Percentiles rank a stretch among this genome's conserved stretches.
phyloP scores from a whole-genome alignment of 2,113 vertebrate species.

The Ameiurus melas region DNA sequence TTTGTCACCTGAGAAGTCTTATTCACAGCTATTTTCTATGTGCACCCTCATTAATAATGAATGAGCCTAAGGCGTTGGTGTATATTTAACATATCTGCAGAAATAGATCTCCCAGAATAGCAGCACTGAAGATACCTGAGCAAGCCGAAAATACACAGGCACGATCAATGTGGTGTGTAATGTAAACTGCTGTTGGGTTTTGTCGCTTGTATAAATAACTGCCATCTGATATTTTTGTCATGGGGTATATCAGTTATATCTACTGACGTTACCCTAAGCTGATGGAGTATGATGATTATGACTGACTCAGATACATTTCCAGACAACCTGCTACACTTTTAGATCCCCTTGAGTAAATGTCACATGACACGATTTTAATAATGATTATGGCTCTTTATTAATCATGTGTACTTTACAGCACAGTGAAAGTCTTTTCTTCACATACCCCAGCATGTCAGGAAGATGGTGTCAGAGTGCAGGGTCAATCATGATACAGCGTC shows the following conservation, averaged over 20 bases:
- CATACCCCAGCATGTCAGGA: no score
- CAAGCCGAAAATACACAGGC: conserved; percentile 63
- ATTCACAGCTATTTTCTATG: conserved; percentile 54
- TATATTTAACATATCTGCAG: conserved; percentile 68
- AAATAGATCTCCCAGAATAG: conserved; percentile 72
- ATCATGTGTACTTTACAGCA: no score
- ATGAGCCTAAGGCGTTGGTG: conserved; percentile 55
- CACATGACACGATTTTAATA: conserved; percentile 3
- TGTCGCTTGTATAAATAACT: conserved; percentile 66
- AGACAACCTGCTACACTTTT: conserved; percentile 20
- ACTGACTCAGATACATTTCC: not conserved
- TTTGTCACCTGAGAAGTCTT: conserved; percentile 41
- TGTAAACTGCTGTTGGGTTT: conserved; percentile 64
- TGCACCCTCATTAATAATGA: conserved; percentile 64
- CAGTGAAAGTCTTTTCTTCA: no score
- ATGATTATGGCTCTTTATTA: no score
- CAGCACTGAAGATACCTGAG: conserved; percentile 69
- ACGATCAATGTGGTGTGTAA: conserved; percentile 73
- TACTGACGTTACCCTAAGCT: conserved; percentile 62
- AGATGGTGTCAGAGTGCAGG: no score
- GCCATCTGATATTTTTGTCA: conserved; percentile 69
- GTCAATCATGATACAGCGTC: no score
- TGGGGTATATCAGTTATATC: conserved; percentile 60
- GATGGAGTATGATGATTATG: conserved; percentile 42
- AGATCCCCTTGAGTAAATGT: conserved; percentile 17